Evolutionary conservation across 2,888 invertebrate species (phyloP), one percentile per base, ranked within the genome.

Genomic region (Antheraea assamensis): DNA sequence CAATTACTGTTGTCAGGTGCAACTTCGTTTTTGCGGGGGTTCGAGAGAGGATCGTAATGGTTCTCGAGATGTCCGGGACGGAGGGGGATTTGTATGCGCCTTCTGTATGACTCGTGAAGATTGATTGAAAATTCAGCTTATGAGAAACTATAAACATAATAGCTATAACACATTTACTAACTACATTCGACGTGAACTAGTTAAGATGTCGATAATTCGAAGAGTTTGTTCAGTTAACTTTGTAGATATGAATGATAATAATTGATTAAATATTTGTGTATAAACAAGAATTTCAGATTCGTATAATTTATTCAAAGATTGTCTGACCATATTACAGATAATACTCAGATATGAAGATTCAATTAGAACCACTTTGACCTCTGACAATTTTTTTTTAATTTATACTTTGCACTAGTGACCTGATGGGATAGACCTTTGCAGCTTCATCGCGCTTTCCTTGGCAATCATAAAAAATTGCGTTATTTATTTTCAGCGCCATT

Each of bases 1-100:
- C 92, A 92, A 92, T 92, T 92, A 91, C 87, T 76, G 84, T 84
- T 89, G 92, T 91, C 92, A 91, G 92, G 89, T 91, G 91, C 91
- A 92, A 87, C 84, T 84, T 82, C 82, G 85, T 90, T 90, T 88
- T 90, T 90, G 88, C 86, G 81, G 82, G 82, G 83, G 79, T 83
- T 82, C 78, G 78, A 77, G 82, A 84, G 83, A 84, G 82, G 80
- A 74, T 77, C 76, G 76, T 87, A 88, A 87, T 87, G 87, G 85
- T 80, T 79, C 84, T 84, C 77, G 75, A 83, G 81, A 79, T 78
- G 80, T 35, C 21, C 35, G 80, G 75, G 76, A 78, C 76, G 78
- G 82, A 82, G 78, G 77, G 80, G 80, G 81, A 85, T 85, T 83
- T 86, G 85, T 85, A 83, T 83, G 85, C 80, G 85, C 82, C 82